These are phyloP conservation scores for Chaetura pelagica DNA, from an alignment of 2,113 vertebrate species.

Conservation along the genomic window DNA sequence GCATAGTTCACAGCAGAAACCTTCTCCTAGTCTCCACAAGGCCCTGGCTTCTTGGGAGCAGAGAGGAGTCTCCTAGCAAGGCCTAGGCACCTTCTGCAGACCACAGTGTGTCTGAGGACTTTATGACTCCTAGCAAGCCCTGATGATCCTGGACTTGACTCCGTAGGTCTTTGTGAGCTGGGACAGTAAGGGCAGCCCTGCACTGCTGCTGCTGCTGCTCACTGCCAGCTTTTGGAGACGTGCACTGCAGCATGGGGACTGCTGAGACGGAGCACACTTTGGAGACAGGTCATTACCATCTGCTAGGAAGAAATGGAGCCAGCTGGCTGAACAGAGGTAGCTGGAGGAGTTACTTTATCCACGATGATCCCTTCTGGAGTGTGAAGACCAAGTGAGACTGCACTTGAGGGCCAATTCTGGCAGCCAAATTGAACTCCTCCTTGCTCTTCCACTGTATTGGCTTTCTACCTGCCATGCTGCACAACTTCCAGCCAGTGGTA, in stretches of 20 bases:
- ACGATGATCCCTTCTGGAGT: neutral
- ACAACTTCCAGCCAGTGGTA: neutral
- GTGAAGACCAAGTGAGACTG: neutral
- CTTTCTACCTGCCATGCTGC: neutral
- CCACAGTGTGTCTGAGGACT: neutral
- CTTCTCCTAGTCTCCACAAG: neutral
- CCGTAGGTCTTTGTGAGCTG: neutral
- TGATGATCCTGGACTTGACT: neutral
- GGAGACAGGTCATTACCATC: neutral
- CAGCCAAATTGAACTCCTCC: neutral
- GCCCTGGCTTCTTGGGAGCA: neutral
- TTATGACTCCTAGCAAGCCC: neutral
- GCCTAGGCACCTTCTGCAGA: neutral
- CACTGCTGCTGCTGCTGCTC: neutral
- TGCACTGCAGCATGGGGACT: accelerated
- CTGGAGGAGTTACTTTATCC: neutral
- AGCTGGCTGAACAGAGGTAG: neutral
- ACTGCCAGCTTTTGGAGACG: neutral
- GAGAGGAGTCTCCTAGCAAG: neutral
- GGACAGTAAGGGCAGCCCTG: neutral
- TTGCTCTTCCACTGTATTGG: neutral
- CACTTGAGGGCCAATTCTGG: neutral
- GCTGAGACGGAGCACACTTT: neutral
- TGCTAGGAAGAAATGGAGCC: neutral
- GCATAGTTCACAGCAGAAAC: neutral